phyloP scores from a whole-genome alignment of 2,113 vertebrate species.

The Fulica atra region DNA sequence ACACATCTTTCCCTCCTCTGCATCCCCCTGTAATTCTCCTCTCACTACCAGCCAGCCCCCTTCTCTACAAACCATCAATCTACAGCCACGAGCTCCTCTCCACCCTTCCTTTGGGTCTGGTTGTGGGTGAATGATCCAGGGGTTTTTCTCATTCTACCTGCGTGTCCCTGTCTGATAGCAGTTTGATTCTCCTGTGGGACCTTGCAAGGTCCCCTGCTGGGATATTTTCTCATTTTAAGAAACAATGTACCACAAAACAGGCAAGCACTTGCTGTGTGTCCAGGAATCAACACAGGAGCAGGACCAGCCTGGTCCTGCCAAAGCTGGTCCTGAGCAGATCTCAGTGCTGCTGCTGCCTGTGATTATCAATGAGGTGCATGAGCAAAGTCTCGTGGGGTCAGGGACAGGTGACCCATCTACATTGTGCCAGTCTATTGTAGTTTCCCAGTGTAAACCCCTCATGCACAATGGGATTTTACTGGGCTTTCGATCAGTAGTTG shows the following conservation, averaged over 20 bases:
- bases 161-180: rapidly evolving
- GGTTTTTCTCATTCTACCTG: neutral
- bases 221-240: neutral
- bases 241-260: neutral
- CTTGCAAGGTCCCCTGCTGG: neutral
- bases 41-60: neutral
- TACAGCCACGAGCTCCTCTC: neutral
- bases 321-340: neutral
- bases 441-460: neutral
- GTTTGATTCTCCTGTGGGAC: rapidly evolving
- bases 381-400: neutral
- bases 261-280: neutral
- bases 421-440: neutral
- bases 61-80: rapidly evolving
- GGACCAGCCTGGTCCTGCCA: neutral
- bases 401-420: neutral
- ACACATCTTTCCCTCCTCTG: rapidly evolving
- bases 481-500: neutral
- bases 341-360: neutral
- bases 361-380: rapidly evolving
- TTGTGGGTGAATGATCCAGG: rapidly evolving
- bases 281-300: neutral
- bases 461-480: neutral
- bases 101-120: neutral
- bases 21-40: neutral